Evolutionary conservation across 2,888 invertebrate genomes (phyloP), one percentile per base, ranked within the genome.

Genomic region (Noctua fimbriata): DNA sequence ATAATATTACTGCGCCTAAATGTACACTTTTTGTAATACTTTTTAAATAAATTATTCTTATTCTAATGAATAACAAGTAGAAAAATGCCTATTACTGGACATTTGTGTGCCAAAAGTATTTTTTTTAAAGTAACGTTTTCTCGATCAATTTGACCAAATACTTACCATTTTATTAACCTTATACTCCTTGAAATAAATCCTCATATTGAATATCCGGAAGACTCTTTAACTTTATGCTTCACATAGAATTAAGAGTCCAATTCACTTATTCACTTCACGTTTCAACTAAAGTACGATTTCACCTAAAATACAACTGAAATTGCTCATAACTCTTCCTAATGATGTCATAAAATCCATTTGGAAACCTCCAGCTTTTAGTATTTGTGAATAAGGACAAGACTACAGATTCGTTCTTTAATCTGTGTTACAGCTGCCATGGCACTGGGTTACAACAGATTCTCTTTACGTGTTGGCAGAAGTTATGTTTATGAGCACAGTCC

Each of bases 101-200:
- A 24, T 55, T 24, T 55, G 24, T 55, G 24, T n/a, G 12, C 10
- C 5, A 55, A 55, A 55, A 55, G 55, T 1, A 12, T n/a, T 55
- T 55, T 55, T 55, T 12, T 12, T n/a, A 9, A 55, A 10, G n/a
- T 24, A 55, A n/a, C n/a, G 0, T 12, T 1, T 16, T 44, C 7
- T 1, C 2, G 10, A 49, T 28, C 0, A 41, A 18, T 1, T 24
- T 1, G 14, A 6, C 21, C 21, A 78, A 49, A 32, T 80, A 95
- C 96, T 96, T 84, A 97, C 96, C 96, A 94, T 90, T 92, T 94
- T 88, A 77, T 80, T 94, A 70, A 93, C 89, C 86, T 94, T 95
- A 88, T 94, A 94, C 84, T 96, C 96, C 92, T 96, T 96, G 92
- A 96, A 96, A 91, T 97, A 96, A 85, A 97, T 94, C 91, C 96